phyloP scores from a whole-genome alignment of 2,113 vertebrate genomes.

The Vombatus ursinus region DNA sequence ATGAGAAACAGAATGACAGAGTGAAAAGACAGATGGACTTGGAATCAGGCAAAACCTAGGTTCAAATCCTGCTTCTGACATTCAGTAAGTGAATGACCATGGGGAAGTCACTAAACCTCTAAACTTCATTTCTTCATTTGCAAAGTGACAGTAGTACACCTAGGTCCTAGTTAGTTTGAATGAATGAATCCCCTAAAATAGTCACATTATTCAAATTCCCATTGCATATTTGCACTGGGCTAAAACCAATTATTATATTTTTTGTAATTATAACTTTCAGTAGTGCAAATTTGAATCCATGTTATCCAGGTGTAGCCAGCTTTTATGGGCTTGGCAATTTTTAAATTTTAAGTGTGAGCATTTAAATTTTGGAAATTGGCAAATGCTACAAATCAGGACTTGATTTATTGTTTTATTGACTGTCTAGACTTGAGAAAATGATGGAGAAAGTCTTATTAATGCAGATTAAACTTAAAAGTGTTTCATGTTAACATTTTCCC shows the following conservation, averaged over 20 bases:
- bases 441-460: not conserved
- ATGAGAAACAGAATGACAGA: not conserved
- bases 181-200: not conserved
- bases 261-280: not conserved
- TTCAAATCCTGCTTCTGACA: not conserved
- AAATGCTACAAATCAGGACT: not conserved
- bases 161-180: not conserved
- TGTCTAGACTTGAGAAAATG: not conserved
- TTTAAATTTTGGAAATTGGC: not conserved
- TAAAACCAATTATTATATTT: not conserved
- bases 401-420: not conserved
- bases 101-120: not conserved
- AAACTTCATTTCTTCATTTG: not conserved
- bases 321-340: not conserved
- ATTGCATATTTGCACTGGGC: not conserved
- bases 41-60: not conserved
- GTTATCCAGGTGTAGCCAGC: not conserved
- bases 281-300: not conserved
- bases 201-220: not conserved
- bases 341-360: not conserved
- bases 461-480: not conserved
- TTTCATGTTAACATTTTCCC: not conserved
- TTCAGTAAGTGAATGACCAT: not conserved
- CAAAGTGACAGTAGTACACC: not conserved
- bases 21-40: not conserved